phyloP scores from a whole-genome alignment of 2,113 vertebrate genomes.

The Melanerpes aurifrons region DNA sequence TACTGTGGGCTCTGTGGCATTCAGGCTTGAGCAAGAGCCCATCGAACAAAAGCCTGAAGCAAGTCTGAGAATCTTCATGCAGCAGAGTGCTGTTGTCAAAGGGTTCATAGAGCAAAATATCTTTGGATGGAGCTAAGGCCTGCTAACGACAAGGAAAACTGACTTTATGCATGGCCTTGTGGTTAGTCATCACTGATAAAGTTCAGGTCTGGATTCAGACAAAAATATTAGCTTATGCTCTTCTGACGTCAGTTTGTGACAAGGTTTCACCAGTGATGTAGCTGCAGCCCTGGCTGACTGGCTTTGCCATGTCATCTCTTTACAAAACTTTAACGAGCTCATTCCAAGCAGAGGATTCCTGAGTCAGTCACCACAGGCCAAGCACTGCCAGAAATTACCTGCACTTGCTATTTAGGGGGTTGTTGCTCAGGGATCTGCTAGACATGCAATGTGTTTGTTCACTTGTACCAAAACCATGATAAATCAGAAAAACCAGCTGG shows the following conservation, averaged over 20 bases:
- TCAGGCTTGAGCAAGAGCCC: rapidly evolving
- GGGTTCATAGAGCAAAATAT: not conserved
- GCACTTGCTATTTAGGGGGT: not conserved
- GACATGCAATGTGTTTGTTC: not conserved
- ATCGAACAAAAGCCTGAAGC: rapidly evolving
- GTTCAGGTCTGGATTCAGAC: not conserved
- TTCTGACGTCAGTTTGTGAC: not conserved
- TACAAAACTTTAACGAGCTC: not conserved
- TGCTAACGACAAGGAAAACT: not conserved
- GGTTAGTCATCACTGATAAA: constrained; percentile 2
- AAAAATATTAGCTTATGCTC: rapidly evolving
- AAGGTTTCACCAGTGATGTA: rapidly evolving
- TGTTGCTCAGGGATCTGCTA: not conserved
- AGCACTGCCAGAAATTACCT: not conserved
- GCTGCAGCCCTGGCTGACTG: rapidly evolving
- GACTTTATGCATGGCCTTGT: not conserved
- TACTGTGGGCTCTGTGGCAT: rapidly evolving
- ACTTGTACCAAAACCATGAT: not conserved
- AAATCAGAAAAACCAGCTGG: not conserved
- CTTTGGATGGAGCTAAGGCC: not conserved
- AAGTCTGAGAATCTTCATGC: no score
- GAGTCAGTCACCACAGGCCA: not conserved
- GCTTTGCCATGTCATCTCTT: not conserved
- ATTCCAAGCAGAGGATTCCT: not conserved
- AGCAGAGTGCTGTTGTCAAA: not conserved